These are phyloP conservation scores for Lordiphosa clarofinis DNA, from an alignment of 1,140 invertebrate species.

Conservation along the genomic window DNA sequence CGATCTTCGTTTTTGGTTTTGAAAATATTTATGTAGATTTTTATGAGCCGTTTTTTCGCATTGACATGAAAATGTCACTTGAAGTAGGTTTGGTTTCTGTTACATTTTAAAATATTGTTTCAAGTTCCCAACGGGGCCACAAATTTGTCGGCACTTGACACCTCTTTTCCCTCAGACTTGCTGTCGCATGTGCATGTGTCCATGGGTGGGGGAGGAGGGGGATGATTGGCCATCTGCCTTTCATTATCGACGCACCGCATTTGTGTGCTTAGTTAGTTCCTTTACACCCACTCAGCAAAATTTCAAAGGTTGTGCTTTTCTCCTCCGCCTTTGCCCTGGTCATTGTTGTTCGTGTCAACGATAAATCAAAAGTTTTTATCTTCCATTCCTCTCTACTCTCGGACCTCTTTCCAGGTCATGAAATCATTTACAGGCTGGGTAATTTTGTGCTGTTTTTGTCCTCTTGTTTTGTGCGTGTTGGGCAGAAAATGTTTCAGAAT, in stretches of 20 bases:
- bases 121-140: neutral
- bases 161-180: neutral
- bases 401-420: conserved; percentile 2
- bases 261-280: conserved; percentile 40
- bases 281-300: conserved; percentile 17
- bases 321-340: conserved; percentile 6
- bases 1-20: conserved; percentile 14
- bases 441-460: conserved; percentile 3
- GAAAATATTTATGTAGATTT: conserved; percentile 11
- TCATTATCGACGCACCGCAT: conserved; percentile 51
- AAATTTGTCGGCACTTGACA: neutral
- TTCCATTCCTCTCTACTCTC: neutral
- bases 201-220: neutral
- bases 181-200: conserved; percentile 6
- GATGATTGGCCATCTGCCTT: neutral
- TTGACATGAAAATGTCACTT: conserved; percentile 71
- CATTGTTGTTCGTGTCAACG: conserved; percentile 64
- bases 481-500: conserved; percentile 5
- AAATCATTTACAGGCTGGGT: conserved; percentile 40
- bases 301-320: neutral
- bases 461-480: conserved; percentile 8
- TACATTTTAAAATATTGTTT: conserved; percentile 6
- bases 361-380: conserved; percentile 77
- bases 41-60: conserved; percentile 51
- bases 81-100: conserved; percentile 14